A percentile compares a stretch with the other conserved stretches of the same genome.
Evolutionary conservation across 2,888 invertebrate species (phyloP).

Genomic region (Actias luna): DNA sequence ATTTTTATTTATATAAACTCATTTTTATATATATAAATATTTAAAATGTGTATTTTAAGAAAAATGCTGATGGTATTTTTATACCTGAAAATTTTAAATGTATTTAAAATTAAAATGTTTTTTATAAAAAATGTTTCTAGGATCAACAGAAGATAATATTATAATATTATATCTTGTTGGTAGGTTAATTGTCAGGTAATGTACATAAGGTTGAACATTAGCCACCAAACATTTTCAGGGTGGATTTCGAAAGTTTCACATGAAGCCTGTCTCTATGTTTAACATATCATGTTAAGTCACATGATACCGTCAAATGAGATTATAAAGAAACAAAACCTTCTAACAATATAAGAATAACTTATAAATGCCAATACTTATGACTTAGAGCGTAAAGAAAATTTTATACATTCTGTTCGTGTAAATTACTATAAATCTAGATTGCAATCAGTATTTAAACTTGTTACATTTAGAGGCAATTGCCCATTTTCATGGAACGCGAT

Average conservation of each 20-base stretch:
- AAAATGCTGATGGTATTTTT: not conserved
- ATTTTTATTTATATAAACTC: too few relatives aligned
- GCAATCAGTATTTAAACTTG: constrained; percentile 66
- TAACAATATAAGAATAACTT: constrained; percentile 9
- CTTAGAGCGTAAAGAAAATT: constrained; percentile 48
- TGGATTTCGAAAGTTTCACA: too few relatives aligned
- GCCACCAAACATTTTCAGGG: too few relatives aligned
- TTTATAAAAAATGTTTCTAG: not conserved
- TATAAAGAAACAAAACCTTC: too few relatives aligned
- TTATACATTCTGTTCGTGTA: constrained; percentile 62
- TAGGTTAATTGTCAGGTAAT: too few relatives aligned
- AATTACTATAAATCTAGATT: constrained; percentile 71
- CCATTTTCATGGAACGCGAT: constrained; percentile 60
- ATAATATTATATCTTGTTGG: not conserved
- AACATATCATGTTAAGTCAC: too few relatives aligned
- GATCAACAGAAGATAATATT: not conserved
- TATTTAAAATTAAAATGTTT: not conserved
- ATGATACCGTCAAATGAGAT: too few relatives aligned
- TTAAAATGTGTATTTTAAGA: too few relatives aligned
- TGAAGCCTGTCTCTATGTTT: too few relatives aligned
- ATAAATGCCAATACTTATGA: constrained; percentile 38
- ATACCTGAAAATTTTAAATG: not conserved
- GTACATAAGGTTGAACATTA: too few relatives aligned
- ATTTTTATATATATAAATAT: too few relatives aligned
- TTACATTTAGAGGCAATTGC: constrained; percentile 63